Conservation (phyloP, 2,888 invertebrate genomes). For the Tolmerus cingulatus region DNA sequence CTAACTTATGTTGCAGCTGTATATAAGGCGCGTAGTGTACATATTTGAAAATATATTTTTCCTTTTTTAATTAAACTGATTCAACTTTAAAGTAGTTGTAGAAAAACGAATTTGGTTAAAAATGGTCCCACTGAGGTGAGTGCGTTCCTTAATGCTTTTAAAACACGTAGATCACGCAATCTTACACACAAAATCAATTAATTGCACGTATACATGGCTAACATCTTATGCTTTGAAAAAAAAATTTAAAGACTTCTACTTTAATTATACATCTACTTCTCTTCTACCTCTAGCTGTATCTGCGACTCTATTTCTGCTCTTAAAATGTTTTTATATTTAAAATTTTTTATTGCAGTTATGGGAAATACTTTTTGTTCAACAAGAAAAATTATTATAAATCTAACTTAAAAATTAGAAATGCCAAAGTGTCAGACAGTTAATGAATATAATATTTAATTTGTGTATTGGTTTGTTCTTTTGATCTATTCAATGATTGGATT, state of each 20-base stretch:
- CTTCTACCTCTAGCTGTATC: not conserved
- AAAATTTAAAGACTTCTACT: not conserved
- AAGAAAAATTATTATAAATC: not conserved
- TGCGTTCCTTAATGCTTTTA: constrained; percentile 30
- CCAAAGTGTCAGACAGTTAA: not conserved
- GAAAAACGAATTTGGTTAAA: not conserved
- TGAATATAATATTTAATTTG: too few species aligned
- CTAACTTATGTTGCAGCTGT: not conserved
- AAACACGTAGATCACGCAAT: constrained; percentile 1
- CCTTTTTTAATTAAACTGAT: not conserved
- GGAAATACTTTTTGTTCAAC: not conserved
- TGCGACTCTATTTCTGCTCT: not conserved
- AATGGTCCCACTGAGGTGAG: constrained; percentile 22
- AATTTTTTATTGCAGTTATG: not conserved
- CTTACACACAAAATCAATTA: constrained; percentile 37
- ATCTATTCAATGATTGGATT: not conserved
- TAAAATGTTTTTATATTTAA: not conserved
- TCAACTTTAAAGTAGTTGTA: not conserved
- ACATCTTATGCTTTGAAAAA: not conserved
- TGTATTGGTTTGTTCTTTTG: too few species aligned
- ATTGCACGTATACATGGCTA: constrained; percentile 19
- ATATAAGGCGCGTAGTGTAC: not conserved
- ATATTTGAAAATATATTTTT: not conserved
- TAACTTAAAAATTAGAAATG: not conserved
- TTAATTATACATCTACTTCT: not conserved